Conservation (phyloP, 2,888 invertebrate genomes). For the Mactromeris polynyma region DNA sequence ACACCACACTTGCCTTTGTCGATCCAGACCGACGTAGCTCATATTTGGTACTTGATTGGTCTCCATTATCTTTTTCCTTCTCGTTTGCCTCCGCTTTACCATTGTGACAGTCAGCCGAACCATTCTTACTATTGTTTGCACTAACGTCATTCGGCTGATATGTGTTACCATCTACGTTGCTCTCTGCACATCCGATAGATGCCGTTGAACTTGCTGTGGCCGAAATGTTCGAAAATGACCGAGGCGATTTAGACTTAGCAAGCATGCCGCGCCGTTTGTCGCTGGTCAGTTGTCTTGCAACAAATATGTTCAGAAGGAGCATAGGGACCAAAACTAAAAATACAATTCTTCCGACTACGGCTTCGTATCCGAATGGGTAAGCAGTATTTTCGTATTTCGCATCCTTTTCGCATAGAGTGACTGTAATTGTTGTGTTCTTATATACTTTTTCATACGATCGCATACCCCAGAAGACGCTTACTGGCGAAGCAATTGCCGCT, state of each 20-base stretch:
- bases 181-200: background rate
- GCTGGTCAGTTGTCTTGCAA: constrained; percentile 10
- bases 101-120: background rate
- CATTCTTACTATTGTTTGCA: background rate
- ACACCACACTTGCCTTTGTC: background rate
- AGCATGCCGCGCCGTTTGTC: background rate
- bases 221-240: background rate
- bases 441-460: background rate
- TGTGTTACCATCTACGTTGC: background rate
- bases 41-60: background rate
- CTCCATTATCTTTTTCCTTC: background rate
- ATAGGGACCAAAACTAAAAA: background rate
- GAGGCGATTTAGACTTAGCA: background rate
- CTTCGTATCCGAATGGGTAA: constrained; percentile 26
- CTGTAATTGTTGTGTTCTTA: constrained; percentile 15
- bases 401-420: constrained; percentile 53
- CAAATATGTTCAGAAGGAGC: constrained; percentile 35
- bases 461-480: constrained; percentile 37
- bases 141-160: background rate
- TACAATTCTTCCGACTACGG: background rate
- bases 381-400: constrained; percentile 1
- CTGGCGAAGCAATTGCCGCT: constrained; percentile 24
- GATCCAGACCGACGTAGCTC: background rate
- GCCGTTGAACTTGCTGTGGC: background rate
- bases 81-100: too few relatives aligned